These are phyloP conservation scores for Moxostoma hubbsi DNA, from an alignment of 2,797 vertebrate genomes.

Conservation along the genomic window DNA sequence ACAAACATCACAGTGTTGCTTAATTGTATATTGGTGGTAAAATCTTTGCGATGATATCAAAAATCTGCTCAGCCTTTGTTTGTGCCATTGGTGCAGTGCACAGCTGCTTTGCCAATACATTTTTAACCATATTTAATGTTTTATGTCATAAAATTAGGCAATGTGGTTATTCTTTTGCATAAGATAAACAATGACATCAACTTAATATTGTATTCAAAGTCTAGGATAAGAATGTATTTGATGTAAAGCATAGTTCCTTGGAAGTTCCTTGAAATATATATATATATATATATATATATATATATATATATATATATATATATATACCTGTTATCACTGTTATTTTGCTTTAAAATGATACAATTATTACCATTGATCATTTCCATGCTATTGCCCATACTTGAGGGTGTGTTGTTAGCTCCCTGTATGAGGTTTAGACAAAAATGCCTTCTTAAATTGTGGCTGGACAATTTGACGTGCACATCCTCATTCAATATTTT, in stretches of 20 bases:
- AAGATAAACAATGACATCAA: background rate
- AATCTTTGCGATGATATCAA: too few species aligned
- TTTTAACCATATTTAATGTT: background rate
- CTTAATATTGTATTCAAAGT: background rate
- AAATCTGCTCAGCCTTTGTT: too few species aligned
- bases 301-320: too few species aligned
- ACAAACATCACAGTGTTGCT: too few species aligned
- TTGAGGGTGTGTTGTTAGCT: slow-evolving; percentile 10
- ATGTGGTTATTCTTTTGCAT: background rate
- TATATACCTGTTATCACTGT: slow-evolving; percentile 1
- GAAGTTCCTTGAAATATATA: too few species aligned
- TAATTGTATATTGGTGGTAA: too few species aligned
- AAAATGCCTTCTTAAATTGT: slow-evolving; percentile 6
- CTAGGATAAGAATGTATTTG: background rate
- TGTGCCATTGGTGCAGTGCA: background rate
- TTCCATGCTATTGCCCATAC: background rate
- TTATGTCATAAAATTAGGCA: background rate
- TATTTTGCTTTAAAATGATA: slow-evolving; percentile 12
- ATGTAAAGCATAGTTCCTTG: background rate
- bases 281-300: too few species aligned
- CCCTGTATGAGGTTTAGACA: background rate
- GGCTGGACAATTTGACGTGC: background rate
- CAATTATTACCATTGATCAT: background rate
- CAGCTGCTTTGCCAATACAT: background rate
- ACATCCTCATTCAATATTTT: background rate